Conservation (phyloP, 2,797 vertebrate genomes). For the Gallinago stenura region DNA sequence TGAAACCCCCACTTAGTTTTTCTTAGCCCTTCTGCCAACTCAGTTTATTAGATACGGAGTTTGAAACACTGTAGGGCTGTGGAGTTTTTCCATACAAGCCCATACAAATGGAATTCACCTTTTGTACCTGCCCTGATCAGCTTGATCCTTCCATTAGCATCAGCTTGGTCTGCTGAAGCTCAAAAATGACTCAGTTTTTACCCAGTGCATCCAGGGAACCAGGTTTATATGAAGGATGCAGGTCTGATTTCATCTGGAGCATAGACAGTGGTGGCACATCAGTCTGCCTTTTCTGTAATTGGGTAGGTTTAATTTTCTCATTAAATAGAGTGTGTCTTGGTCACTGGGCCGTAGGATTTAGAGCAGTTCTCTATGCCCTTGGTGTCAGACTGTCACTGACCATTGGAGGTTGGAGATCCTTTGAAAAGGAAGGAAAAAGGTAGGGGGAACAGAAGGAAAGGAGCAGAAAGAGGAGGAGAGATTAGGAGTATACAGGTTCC, state of each 20-base stretch:
- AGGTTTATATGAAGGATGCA: background rate
- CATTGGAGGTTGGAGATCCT: background rate
- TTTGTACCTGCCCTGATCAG: background rate
- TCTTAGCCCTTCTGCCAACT: background rate
- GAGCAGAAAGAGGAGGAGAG: background rate
- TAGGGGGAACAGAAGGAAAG: background rate
- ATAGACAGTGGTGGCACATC: no score
- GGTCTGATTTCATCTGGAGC: background rate
- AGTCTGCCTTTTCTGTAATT: background rate
- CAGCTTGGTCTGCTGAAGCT: background rate
- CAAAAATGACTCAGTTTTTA: background rate
- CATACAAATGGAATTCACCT: background rate
- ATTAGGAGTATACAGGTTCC: background rate
- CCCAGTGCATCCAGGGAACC: background rate
- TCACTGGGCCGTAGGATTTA: background rate
- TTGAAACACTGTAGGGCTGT: background rate
- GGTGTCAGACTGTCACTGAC: background rate
- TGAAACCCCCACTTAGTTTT: background rate
- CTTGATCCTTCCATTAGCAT: background rate
- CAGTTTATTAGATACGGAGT: background rate
- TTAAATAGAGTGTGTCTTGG: background rate
- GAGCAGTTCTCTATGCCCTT: background rate
- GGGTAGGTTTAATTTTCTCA: background rate
- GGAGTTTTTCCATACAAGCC: background rate
- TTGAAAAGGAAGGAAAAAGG: background rate